Evolutionary conservation across 2,888 invertebrate genomes (phyloP).

Genomic region (Clusia tigrina): DNA sequence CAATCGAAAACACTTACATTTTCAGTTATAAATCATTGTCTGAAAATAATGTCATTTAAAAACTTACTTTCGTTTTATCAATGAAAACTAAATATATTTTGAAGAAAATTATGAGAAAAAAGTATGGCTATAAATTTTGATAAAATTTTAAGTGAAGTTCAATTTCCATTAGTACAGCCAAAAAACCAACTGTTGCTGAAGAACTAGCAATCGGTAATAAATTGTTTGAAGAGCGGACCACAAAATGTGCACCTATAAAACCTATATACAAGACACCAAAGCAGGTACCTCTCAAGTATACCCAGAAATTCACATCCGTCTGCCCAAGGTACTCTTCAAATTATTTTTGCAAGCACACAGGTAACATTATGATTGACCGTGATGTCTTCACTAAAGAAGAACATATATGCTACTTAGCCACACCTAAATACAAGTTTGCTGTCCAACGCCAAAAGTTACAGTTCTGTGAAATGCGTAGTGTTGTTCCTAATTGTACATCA

Average conservation of each 20-base stretch:
- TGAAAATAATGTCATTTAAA: no score
- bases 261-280: slow-evolving; percentile 43
- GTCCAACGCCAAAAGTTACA: slow-evolving; percentile 36
- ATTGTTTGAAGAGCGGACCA: slow-evolving; percentile 47
- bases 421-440: slow-evolving; percentile 51
- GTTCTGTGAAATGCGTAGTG: slow-evolving; percentile 44
- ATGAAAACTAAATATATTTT: background rate
- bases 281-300: slow-evolving; percentile 38
- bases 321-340: slow-evolving; percentile 41
- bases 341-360: slow-evolving; percentile 51
- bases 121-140: slow-evolving; percentile 40
- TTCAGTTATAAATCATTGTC: no score
- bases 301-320: slow-evolving; percentile 49
- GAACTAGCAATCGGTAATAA: slow-evolving; percentile 51
- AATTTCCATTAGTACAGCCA: slow-evolving; percentile 20
- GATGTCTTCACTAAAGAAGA: slow-evolving; percentile 58
- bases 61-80: no score
- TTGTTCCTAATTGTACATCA: slow-evolving; percentile 56
- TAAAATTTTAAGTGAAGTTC: slow-evolving; percentile 39
- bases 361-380: slow-evolving; percentile 57
- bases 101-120: background rate
- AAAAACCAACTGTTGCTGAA: slow-evolving; percentile 45
- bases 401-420: slow-evolving; percentile 55
- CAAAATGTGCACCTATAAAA: slow-evolving; percentile 49
- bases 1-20: no score